Evolutionary conservation across 35 echinoderm and acorn worm genomes (phyloP), one percentile per base, ranked within the genome.

Genomic region (Hemicentrotus pulcherrimus): DNA sequence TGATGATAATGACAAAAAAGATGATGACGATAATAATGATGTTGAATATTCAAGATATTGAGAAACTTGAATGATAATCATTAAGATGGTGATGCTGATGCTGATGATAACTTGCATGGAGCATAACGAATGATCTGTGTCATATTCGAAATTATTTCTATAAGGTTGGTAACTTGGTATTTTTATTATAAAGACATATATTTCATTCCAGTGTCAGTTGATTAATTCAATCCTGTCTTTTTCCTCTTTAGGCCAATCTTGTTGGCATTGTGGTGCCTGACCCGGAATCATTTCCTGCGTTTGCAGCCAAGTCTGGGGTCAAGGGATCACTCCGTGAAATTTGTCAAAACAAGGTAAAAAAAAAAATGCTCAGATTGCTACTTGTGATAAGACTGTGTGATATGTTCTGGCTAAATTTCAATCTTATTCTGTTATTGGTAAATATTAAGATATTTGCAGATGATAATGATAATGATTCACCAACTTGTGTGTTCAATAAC

Each of bases 201-300:
- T 41, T 41, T 41, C 35, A 41, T 41, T 41, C 0, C 1, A 41
- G 35, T 41, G 3, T 41, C 35, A 41, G 35, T 41, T 41, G 35
- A 41, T 41, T 41, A 41, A 41, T 41, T 41, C 35, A 41, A 41
- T 41, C 35, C 35, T 70, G 5, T 59, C 9, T 13, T 11, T 41
- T 89, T 89, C 2, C 18, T 32, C 31, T 89, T 35, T 24, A 90
- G 88, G 88, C 94, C 30, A 95, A n/a, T 47, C 46, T 95, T 31
- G 85, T 95, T 24, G 94, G 65, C 4, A 88, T 95, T 35, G 94
- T 95, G 6, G 94, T 95, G 4, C 94, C 94, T 45, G 94, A 95
- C 48, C 94, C 94, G 18, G 94, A 95, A 88, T 32, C 47, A 31
- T 31, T 95, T 32, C 94, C 94, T 86, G 47, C 41, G 8, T 95